Base-by-base conservation (phyloP, 2,888 invertebrate genomes). In the Amphipoea oculea region DNA sequence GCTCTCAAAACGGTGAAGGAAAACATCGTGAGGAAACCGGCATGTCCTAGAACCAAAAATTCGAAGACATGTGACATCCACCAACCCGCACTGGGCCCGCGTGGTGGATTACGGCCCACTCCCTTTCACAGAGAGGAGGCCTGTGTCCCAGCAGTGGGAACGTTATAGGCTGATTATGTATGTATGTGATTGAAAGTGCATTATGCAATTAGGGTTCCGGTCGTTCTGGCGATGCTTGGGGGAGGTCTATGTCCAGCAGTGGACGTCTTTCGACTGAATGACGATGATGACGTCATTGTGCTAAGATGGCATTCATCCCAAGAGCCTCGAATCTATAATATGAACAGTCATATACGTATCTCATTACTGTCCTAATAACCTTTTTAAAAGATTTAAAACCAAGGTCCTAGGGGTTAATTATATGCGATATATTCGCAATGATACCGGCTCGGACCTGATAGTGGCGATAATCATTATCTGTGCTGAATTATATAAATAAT, bases 351-450 rank as follows among this genome's bases (percentile, higher is more conserved):
- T 5, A 57, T 68, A 72, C 14, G 66, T 12, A 66, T 6, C 9
- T 60, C 36, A 79, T 62, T 48, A 40, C 40, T 78, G 82, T 86
- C 76, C 76, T 69, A 86, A 77, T 86, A 86, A 86, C 82, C 77
- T 83, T 83, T 60, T 77, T 14, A 63, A 76, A 72, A 73, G 42
- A 73, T 36, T 66, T 71, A 76, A 82, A 85, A 70, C 67, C 86
- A 86, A 86, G 84, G 84, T 74, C 77, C 45, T 36, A 48, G 4
- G 70, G 54, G 62, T 86, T 74, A 48, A 74, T 82, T 60, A 60
- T 42, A 65, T 11, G 60, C n/a, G 51, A 78, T 66, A 68, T 17
- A 74, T 74, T 82, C 29, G 29, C 78, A 60, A 72, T 17, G 42
- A 78, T 45, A 63, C 73, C 48, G 51, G 65, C 65, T 60, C 14